Evolutionary conservation across 2,113 vertebrate species (phyloP).

Genomic region (Acanthisitta chloris): DNA sequence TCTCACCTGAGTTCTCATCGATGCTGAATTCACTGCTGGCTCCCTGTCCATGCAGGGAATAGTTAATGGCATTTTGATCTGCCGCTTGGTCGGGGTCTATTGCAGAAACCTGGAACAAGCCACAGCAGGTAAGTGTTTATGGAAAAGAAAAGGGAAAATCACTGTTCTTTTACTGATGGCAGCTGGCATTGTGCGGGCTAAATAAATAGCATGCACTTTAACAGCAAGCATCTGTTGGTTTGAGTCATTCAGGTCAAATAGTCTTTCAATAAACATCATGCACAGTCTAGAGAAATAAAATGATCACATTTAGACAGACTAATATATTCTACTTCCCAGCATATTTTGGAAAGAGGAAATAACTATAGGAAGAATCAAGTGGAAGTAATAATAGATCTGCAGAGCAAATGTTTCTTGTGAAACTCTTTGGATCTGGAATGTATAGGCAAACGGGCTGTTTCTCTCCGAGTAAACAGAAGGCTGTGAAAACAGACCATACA

Average conservation of each 20-base stretch:
- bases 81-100: constrained; percentile 84
- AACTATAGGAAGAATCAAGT: background rate
- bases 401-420: background rate
- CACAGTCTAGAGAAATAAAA: background rate
- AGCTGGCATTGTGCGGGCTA: background rate
- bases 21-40: constrained; percentile 83
- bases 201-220: background rate
- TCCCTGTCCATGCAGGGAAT: constrained; percentile 86
- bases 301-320: background rate
- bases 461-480: background rate
- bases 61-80: constrained; percentile 80
- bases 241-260: background rate
- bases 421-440: background rate
- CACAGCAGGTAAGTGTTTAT: background rate
- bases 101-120: constrained; percentile 80
- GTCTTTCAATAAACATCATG: background rate
- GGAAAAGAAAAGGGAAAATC: background rate
- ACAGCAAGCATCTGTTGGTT: background rate
- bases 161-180: background rate
- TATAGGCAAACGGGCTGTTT: background rate
- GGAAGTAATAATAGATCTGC: background rate
- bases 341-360: background rate
- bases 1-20: constrained; percentile 77
- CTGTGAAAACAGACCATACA: background rate
- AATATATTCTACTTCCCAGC: background rate